Conservation (phyloP, 2,113 vertebrate species). For the Aepyceros melampus region DNA sequence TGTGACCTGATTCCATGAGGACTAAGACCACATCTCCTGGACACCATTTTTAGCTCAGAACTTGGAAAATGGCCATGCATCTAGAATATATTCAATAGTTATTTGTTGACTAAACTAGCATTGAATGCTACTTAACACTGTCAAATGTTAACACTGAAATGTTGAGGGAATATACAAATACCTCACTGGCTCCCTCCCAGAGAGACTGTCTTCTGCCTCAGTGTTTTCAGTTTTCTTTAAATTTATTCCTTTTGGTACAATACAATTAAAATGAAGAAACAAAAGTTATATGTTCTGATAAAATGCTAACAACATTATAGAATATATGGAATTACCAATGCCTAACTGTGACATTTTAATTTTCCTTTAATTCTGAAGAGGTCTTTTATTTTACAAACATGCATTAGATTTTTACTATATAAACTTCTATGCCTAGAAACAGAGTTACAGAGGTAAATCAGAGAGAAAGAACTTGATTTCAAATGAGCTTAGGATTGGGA, state of each 20-base stretch:
- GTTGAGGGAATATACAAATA: neutral
- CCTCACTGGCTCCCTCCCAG: neutral
- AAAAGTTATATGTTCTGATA: neutral
- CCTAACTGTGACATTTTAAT: neutral
- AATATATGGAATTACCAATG: neutral
- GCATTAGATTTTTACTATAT: neutral
- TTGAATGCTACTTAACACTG: neutral
- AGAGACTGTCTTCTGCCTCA: neutral
- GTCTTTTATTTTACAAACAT: neutral
- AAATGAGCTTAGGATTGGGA: neutral
- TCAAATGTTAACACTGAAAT: neutral
- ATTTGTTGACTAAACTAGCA: neutral
- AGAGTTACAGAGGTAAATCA: neutral
- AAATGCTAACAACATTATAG: neutral
- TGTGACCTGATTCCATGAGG: neutral
- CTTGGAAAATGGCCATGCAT: neutral
- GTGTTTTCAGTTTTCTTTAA: neutral
- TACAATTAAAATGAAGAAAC: neutral
- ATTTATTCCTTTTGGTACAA: neutral
- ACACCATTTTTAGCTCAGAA: neutral
- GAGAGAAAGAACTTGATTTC: neutral
- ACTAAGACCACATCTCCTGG: neutral
- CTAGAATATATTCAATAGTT: neutral
- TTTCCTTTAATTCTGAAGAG: neutral
- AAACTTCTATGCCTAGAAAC: neutral